Conservation (phyloP, 1,140 invertebrate species). For the Sinella curviseta region DNA sequence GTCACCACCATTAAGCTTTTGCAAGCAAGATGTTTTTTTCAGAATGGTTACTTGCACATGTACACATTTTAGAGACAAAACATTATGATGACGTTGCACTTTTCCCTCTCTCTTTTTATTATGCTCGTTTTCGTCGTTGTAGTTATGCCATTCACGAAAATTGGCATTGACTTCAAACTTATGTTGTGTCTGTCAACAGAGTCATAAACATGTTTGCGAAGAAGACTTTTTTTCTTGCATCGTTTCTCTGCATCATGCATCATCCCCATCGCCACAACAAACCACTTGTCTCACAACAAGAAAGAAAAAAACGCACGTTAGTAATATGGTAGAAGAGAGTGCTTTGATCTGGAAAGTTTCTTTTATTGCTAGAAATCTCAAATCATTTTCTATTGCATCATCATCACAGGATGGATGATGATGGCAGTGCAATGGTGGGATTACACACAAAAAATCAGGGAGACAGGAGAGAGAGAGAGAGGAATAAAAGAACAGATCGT, state of each 20-base stretch:
- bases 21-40: not conserved
- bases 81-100: constrained; percentile 13
- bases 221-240: not conserved
- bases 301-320: not conserved
- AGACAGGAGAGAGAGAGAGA: not conserved
- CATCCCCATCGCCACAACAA: not conserved
- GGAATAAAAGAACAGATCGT: too few relatives aligned
- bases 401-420: not conserved
- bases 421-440: not conserved
- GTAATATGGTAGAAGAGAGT: not conserved
- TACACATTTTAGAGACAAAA: not conserved
- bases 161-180: constrained; percentile 15
- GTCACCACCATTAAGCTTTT: not conserved
- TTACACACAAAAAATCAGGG: not conserved
- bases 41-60: too few relatives aligned
- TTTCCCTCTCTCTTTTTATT: not conserved
- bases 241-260: not conserved
- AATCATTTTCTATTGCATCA: not conserved
- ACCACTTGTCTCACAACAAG: too few relatives aligned
- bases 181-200: not conserved
- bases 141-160: not conserved
- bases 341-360: not conserved
- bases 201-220: not conserved
- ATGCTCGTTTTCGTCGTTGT: not conserved
- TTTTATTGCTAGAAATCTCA: not conserved